Evolutionary conservation across 2,888 invertebrate species (phyloP).

Genomic region (Drosophila paranaensis): DNA sequence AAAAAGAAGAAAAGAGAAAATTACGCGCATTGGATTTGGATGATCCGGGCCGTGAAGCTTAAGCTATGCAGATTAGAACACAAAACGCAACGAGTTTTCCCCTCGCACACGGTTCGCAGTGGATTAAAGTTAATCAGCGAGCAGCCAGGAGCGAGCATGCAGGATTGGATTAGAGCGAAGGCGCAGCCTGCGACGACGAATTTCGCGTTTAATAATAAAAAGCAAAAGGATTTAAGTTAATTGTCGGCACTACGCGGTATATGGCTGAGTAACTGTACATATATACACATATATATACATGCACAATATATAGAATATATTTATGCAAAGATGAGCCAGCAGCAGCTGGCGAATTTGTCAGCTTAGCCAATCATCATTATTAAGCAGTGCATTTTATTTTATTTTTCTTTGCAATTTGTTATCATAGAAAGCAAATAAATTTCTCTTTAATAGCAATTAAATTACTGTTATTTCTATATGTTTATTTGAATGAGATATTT

Average conservation of each 20-base stretch:
- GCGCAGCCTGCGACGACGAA: slow-evolving; percentile 23
- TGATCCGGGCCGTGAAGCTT: slow-evolving; percentile 68
- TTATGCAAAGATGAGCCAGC: neutral
- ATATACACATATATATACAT: neutral
- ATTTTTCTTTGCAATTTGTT: slow-evolving; percentile 8
- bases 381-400: neutral
- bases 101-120: slow-evolving; percentile 39
- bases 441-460: slow-evolving; percentile 22
- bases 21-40: slow-evolving; percentile 66
- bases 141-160: slow-evolving; percentile 12
- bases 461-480: slow-evolving; percentile 20
- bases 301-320: neutral
- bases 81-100: slow-evolving; percentile 58
- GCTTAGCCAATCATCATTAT: neutral
- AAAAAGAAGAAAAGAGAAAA: slow-evolving; percentile 32
- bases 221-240: slow-evolving; percentile 75
- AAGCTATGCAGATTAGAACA: slow-evolving; percentile 72
- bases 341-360: slow-evolving; percentile 45
- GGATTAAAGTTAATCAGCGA: slow-evolving; percentile 64
- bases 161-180: slow-evolving; percentile 20
- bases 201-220: slow-evolving; percentile 68
- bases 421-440: slow-evolving; percentile 14
- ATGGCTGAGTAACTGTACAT: slow-evolving; percentile 2
- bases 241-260: slow-evolving; percentile 37
- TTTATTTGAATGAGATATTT: slow-evolving; percentile 8